phyloP scores from a whole-genome alignment of 1,140 invertebrate species.

The Leptopilina boulardi region DNA sequence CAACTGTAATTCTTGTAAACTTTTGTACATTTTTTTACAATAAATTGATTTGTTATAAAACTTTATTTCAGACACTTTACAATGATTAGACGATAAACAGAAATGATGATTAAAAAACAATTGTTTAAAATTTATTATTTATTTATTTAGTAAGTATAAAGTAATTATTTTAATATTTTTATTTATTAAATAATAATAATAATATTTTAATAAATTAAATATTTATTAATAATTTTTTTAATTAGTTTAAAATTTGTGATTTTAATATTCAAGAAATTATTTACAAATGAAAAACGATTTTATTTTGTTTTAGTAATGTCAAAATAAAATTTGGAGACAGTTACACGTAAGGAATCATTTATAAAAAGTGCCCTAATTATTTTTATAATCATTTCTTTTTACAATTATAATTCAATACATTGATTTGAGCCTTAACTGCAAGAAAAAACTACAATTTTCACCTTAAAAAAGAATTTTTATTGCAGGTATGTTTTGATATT shows the following conservation, averaged over 20 bases:
- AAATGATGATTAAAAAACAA: too few relatives aligned
- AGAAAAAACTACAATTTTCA: neutral
- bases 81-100: too few relatives aligned
- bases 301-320: slow-evolving; percentile 30
- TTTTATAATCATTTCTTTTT: neutral
- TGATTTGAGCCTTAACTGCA: neutral
- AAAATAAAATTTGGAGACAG: neutral
- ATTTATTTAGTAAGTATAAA: too few relatives aligned
- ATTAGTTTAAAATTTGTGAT: neutral
- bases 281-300: slow-evolving; percentile 14
- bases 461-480: neutral
- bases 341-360: neutral
- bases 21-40: slow-evolving; percentile 65
- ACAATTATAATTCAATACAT: neutral
- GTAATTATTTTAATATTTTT: too few relatives aligned
- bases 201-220: too few relatives aligned
- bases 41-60: slow-evolving; percentile 61
- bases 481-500: neutral
- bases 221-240: neutral
- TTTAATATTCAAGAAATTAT: neutral
- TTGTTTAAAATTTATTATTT: too few relatives aligned
- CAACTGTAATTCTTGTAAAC: slow-evolving; percentile 31
- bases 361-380: neutral
- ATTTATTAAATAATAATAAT: too few relatives aligned
- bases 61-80: neutral